These are phyloP conservation scores for Myiagra hebetior DNA, from an alignment of 2,113 vertebrate species.

Conservation along the genomic window DNA sequence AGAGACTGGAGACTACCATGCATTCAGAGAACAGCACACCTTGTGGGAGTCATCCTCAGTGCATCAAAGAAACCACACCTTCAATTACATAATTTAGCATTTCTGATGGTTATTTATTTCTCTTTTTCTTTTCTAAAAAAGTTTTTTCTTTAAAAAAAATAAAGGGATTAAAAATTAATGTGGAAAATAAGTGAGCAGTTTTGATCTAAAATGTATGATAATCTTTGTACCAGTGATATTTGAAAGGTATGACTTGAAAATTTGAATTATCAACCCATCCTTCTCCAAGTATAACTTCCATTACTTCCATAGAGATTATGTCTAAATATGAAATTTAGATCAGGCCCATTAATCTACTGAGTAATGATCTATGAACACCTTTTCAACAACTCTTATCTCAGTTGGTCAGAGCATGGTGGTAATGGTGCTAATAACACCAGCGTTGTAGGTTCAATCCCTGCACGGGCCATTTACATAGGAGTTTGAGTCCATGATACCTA, in stretches of 20 bases:
- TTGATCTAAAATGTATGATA: background rate
- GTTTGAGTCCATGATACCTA: background rate
- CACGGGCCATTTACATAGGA: background rate
- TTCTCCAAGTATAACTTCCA: background rate
- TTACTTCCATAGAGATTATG: background rate
- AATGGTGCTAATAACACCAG: background rate
- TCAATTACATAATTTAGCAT: background rate
- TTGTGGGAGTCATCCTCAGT: background rate
- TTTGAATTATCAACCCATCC: background rate
- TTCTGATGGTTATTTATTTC: background rate
- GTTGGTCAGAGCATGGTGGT: background rate
- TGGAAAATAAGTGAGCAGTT: background rate
- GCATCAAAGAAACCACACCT: background rate
- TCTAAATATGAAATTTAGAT: background rate
- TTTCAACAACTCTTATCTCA: background rate
- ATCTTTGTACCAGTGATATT: background rate
- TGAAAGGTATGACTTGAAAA: background rate
- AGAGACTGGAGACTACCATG: background rate
- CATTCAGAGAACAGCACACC: fast-evolving
- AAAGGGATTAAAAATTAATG: background rate
- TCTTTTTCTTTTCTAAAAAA: background rate
- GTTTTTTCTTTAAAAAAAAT: background rate
- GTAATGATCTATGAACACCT: background rate
- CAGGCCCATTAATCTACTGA: background rate
- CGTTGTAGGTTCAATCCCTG: background rate